Base-by-base conservation (phyloP, 92 coral and sea anemone genomes). In the Hydrozoanthus gracilis region DNA sequence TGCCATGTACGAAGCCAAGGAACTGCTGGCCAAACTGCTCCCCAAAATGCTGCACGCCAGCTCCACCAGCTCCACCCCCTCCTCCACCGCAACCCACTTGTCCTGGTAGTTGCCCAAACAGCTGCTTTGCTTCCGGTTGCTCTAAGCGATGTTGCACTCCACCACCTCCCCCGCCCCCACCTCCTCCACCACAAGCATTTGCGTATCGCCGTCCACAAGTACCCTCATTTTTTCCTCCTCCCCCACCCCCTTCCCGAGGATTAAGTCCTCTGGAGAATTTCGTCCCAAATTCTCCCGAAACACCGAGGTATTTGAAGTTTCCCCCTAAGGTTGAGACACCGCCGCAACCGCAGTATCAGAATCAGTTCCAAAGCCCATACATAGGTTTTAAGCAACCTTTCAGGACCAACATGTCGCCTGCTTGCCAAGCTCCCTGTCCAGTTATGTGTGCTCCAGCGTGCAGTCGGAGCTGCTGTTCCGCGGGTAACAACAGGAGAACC, bases 21-120 rank as follows among this genome's bases (percentile, higher is more conserved):
- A 84, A 92, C 45, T 94, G 98, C 49, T 94, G 89, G 55, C 98
- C 98, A 18, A 76, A 54, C 51, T 92, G 95, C 66, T 88, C 92
- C 71, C 75, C 92, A n/a, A 72, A 67, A 79, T 92, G 95, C 68
- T 92, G 95, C 73, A 78, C 93, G 52, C 90, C 92, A 7, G 83
- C 90, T 13, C 92, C 92, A 20, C 91, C 91, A 11, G 69, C 91
- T 14, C 92, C 80, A 54, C 91, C 91, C 11, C 88, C 79, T 12
- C 91, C 89, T 4, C 87, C 92, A 13, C 80, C 89, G 46, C 64
- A 79, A 27, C 83, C 74, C 51, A 76, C 86, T 5, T 92, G 95
- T 54, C 95, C 95, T 10, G 95, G 91, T 9, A 48, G 51, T 72
- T 92, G 95, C 51, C 91, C 91, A n/a, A 82, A 72, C 16, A 69